Evolutionary conservation across 2,797 vertebrate species (phyloP), one percentile per base, ranked within the genome.

Genomic region (Nannoperca australis): DNA sequence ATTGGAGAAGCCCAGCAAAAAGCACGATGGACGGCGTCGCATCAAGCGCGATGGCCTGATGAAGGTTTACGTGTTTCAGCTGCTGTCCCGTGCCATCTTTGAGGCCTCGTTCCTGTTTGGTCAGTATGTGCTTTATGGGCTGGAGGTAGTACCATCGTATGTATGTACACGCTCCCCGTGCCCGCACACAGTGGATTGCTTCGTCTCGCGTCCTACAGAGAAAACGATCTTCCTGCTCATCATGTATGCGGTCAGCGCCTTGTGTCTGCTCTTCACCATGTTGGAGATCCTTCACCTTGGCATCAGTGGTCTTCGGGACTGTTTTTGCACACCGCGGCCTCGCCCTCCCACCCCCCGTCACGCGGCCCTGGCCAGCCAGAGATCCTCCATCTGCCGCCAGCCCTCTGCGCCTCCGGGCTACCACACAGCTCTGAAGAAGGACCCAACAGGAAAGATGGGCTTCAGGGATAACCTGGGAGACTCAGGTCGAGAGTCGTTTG

Each of bases 171-270:
- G 96, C 60, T 95, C 94, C n/a, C 97, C 97, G 1, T 98, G 97
- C 87, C 97, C 97, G 0, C 97, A 98, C 94, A 96, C 94, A 0
- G 96, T 98, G 15, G 97, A 98, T 70, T 98, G 97, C 88, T 98
- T 97, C 0, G 95, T 98, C 44, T 98, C 97, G 0, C 96, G 97
- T 0, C 97, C 97, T 24, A 98, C 97, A 0, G 97, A 98, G 91
- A 98, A 98, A 82, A 98, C 97, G 0, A 97, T 97, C 90, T 98
- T 98, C 89, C 94, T 98, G 75, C 93, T 96, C 65, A 94, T 97
- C 81, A 98, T 98, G 97, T 98, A 98, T 0, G 96, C 89, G 0
- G 97, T 98, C 80, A 97, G 96, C 0, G 90, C 91, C 20, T 91
- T 98, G 49, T 98, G 97, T 75, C 93, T 98, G 80, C 90, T 97